Evolutionary conservation across 2,888 invertebrate genomes (phyloP).

Genomic region (Andrena camellia): DNA sequence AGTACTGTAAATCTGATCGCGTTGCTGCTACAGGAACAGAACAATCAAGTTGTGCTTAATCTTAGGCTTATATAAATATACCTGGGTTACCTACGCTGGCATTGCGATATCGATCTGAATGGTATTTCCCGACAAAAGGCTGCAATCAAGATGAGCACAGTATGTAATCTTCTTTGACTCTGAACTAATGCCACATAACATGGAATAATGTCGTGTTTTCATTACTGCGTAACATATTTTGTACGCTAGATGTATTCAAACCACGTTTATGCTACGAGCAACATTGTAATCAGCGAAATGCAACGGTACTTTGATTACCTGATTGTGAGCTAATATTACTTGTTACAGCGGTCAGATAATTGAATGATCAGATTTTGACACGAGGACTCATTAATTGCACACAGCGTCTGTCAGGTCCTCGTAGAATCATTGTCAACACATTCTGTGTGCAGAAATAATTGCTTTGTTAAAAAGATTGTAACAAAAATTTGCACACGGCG

Average conservation of each 20-base stretch:
- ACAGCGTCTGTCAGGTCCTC: too few relatives aligned
- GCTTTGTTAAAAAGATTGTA: too few relatives aligned
- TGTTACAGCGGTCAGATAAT: not conserved
- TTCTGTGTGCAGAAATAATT: too few relatives aligned
- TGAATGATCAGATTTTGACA: not conserved
- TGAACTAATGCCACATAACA: not conserved
- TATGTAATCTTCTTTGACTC: slow-evolving; percentile 2
- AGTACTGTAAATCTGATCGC: not conserved
- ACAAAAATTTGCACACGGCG: too few relatives aligned
- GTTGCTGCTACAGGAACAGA: not conserved
- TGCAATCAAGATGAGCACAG: not conserved
- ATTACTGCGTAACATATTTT: not conserved
- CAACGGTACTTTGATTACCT: not conserved
- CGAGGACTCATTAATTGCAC: not conserved
- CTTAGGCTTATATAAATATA: slow-evolving; percentile 1
- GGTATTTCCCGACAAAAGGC: slow-evolving; percentile 5
- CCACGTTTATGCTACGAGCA: not conserved
- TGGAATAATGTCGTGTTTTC: not conserved
- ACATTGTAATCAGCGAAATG: not conserved
- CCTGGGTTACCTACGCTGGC: not conserved
- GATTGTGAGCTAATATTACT: not conserved
- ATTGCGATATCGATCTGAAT: slow-evolving; percentile 13
- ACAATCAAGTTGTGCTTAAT: not conserved
- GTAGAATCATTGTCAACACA: too few relatives aligned
- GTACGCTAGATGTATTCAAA: not conserved